Evolutionary conservation across 64 coral and sea anemone species (phyloP).

Genomic region (Pachyseris speciosa): DNA sequence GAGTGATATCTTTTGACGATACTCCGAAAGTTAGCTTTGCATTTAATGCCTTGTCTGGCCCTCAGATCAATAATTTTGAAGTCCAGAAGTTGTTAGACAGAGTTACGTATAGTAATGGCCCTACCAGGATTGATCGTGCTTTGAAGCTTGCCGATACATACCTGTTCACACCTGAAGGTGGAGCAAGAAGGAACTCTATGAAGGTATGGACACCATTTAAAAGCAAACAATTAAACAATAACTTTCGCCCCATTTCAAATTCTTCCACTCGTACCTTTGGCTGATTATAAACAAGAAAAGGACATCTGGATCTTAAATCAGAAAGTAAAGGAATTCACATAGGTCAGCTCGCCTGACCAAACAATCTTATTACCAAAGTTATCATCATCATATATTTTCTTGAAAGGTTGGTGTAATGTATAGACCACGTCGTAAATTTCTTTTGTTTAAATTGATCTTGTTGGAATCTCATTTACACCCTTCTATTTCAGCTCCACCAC

Average conservation of each 20-base stretch:
- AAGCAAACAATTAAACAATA: too few relatives aligned
- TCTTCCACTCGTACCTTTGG: not conserved
- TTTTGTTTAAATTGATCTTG: too few relatives aligned
- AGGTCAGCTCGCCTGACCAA: too few relatives aligned
- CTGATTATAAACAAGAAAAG: too few relatives aligned
- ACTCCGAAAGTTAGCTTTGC: slow-evolving; percentile 40
- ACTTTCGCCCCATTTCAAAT: not conserved
- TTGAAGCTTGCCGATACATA: slow-evolving; percentile 62
- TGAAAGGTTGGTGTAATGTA: too few relatives aligned
- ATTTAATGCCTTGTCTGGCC: slow-evolving; percentile 47
- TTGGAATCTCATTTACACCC: too few relatives aligned
- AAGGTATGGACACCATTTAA: slow-evolving; percentile 10
- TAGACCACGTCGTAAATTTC: too few relatives aligned
- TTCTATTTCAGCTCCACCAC: too few relatives aligned
- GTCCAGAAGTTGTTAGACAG: slow-evolving; percentile 32
- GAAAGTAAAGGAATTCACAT: too few relatives aligned
- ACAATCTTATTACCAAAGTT: too few relatives aligned
- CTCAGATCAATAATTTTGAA: slow-evolving; percentile 52
- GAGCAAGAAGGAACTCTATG: slow-evolving; percentile 30
- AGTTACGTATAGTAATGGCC: slow-evolving; percentile 31
- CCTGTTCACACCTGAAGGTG: slow-evolving; percentile 56
- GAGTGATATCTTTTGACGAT: slow-evolving; percentile 53
- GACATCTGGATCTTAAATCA: too few relatives aligned
- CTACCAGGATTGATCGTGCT: slow-evolving; percentile 66
- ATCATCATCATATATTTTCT: too few relatives aligned